A percentile compares a stretch with the other conserved stretches of the same genome.
Evolutionary conservation across 2,113 vertebrate species (phyloP).

Genomic region (Psettodes erumei): DNA sequence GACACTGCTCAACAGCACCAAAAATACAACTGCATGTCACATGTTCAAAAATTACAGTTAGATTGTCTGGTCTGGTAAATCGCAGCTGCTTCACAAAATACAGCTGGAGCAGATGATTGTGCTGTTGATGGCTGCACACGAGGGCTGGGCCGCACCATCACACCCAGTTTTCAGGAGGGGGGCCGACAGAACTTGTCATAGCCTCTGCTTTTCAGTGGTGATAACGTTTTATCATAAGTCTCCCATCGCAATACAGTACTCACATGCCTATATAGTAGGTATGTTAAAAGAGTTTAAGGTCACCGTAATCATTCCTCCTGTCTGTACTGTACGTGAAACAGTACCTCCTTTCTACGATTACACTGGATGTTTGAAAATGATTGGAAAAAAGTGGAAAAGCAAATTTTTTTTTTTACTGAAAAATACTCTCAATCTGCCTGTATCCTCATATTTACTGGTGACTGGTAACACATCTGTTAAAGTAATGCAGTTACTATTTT

Average conservation of each 20-base stretch:
- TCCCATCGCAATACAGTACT: neutral
- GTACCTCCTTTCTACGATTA: neutral
- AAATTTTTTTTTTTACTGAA: no score
- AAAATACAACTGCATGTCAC: slow-evolving; percentile 28
- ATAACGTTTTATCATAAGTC: no score
- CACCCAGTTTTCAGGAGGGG: neutral
- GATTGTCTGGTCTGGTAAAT: slow-evolving; percentile 45
- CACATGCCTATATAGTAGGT: neutral
- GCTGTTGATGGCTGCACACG: slow-evolving; percentile 17
- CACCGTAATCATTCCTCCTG: neutral
- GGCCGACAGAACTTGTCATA: neutral
- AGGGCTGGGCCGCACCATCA: neutral
- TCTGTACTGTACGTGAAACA: neutral
- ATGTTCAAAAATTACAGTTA: slow-evolving; percentile 29
- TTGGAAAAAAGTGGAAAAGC: no score
- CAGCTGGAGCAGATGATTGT: slow-evolving; percentile 40
- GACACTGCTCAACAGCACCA: slow-evolving; percentile 41
- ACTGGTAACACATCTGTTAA: neutral
- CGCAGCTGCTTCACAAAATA: slow-evolving; percentile 23
- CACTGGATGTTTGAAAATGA: no score
- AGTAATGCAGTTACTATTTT: neutral
- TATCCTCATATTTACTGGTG: neutral
- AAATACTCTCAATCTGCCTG: neutral
- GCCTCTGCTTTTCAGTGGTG: neutral
- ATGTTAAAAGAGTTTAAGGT: neutral